Evolutionary conservation across 1,140 invertebrate species (phyloP), one percentile per base, ranked within the genome.

Genomic region (Rhyzopertha dominica): DNA sequence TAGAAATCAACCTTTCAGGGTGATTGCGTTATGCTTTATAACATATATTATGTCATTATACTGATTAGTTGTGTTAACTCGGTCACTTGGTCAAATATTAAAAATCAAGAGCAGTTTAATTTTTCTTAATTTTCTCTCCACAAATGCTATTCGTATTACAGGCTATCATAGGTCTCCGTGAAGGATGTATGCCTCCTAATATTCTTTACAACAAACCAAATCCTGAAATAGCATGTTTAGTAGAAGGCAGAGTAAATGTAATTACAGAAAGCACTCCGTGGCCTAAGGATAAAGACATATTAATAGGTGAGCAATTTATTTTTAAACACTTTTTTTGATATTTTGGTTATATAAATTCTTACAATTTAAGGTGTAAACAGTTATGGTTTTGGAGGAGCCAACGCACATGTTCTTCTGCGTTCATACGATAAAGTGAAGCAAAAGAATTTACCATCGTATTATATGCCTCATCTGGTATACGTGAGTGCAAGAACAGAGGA

Each of bases 131-230:
- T n/a, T n/a, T n/a, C n/a, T n/a, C n/a, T n/a, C n/a, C n/a, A n/a
- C n/a, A n/a, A n/a, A n/a, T n/a, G n/a, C n/a, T n/a, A n/a, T n/a
- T n/a, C n/a, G n/a, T n/a, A 8, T 54, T 54, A 3, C 42, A 73
- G 70, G 61, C 72, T 28, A 67, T 72, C 20, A 70, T 92, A 26
- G 79, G 84, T 0, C 86, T 90, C 68, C 79, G 86, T 61, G 78
- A 77, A 3, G 78, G 79, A 13, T 68, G 74, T 3, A 79, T 94
- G 51, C 80, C 87, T 7, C 82, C 86, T 3, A 94, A 94, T 61
- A 73, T 94, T 13, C 81, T 93, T 67, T 91, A 77, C 65, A 71
- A 75, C 2, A 72, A 65, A 2, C 80, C 87, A 5, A 87, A 87
- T 55, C 72, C 80, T 19, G 78, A 83, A 19, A 85, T 93, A 29